Conservation (phyloP, 2,888 invertebrate genomes). For the Apodemia hepburni region DNA sequence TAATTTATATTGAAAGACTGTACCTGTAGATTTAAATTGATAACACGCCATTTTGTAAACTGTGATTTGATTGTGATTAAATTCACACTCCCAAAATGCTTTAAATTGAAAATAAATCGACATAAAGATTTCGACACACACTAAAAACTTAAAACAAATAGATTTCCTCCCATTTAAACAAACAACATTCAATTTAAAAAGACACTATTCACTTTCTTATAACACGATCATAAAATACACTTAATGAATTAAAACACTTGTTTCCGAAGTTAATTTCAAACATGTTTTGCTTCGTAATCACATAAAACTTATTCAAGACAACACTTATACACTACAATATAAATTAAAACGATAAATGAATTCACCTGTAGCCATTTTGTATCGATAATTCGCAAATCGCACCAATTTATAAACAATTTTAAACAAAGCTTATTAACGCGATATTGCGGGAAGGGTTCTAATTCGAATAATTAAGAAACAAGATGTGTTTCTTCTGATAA, state of each 20-base stretch:
- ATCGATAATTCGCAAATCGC: not conserved
- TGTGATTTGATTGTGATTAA: no score
- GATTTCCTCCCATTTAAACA: no score
- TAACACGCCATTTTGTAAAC: no score
- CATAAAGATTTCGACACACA: no score
- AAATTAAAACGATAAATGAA: constrained; percentile 3
- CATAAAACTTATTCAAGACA: not conserved
- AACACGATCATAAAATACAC: not conserved
- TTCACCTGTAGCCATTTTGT: constrained; percentile 20
- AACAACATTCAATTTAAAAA: no score
- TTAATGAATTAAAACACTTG: not conserved
- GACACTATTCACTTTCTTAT: not conserved
- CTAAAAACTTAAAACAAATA: no score
- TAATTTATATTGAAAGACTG: not conserved
- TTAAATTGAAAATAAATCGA: no score
- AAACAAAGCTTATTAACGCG: constrained; percentile 12
- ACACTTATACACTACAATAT: not conserved
- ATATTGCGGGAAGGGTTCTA: constrained; percentile 38
- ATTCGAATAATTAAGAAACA: constrained; percentile 45
- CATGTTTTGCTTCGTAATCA: constrained; percentile 6
- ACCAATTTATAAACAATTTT: constrained; percentile 14
- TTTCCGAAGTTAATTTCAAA: not conserved
- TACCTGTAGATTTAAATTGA: no score
- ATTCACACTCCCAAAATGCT: no score
- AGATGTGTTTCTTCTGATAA: constrained; percentile 29